Conservation (phyloP, 2,113 vertebrate species). For the Zosterops lateralis region DNA sequence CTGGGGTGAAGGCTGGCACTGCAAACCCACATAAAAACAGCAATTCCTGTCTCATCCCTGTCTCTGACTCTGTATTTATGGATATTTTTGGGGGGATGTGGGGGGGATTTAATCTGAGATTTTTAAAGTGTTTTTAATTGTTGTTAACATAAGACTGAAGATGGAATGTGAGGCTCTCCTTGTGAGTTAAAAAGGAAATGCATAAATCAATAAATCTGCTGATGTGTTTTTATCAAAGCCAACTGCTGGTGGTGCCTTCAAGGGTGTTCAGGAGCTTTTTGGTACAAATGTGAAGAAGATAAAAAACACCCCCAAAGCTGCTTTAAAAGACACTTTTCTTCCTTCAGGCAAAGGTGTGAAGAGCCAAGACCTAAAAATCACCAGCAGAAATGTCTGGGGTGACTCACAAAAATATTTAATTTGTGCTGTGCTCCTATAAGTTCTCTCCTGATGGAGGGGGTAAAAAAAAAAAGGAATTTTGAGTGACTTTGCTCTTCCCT, state of each 20-base stretch:
- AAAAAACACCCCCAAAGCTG: not conserved
- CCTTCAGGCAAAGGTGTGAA: not conserved
- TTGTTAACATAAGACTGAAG: not conserved
- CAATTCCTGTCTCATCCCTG: not conserved
- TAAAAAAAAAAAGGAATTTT: not conserved
- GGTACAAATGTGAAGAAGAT: not conserved
- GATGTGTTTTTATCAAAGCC: not conserved
- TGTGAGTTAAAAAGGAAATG: conserved; percentile 56
- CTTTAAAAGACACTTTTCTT: not conserved
- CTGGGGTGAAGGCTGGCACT: not conserved
- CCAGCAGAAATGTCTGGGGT: not conserved
- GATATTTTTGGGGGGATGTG: not conserved
- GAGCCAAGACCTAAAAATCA: not conserved
- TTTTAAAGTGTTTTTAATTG: conserved; percentile 30
- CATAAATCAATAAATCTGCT: conserved; percentile 42
- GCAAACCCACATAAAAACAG: not conserved
- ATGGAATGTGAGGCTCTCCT: not conserved
- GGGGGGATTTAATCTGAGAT: not conserved
- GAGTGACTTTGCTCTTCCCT: not conserved
- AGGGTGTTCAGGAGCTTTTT: not conserved
- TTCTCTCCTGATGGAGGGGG: accelerated
- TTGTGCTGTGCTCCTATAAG: not conserved
- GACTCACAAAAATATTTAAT: not conserved
- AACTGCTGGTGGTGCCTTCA: not conserved
- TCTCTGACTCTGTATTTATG: not conserved